Evolutionary conservation across 2,113 vertebrate genomes (phyloP).

Genomic region (Neopipo cinnamomea): DNA sequence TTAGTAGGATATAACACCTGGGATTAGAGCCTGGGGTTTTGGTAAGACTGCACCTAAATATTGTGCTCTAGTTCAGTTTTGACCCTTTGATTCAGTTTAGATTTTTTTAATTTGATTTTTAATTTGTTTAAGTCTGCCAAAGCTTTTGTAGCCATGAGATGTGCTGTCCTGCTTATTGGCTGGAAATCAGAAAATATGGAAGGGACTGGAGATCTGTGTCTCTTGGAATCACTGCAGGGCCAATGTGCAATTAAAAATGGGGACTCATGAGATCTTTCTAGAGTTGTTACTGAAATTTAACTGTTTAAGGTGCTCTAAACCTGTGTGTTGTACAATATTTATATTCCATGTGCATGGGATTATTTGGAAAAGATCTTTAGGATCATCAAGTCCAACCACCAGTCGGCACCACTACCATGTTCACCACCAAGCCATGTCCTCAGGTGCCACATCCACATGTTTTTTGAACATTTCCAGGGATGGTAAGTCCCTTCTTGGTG

Average conservation of each 20-base stretch:
- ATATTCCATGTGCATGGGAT: not conserved
- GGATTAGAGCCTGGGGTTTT: not conserved
- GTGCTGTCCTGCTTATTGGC: not conserved
- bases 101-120: not conserved
- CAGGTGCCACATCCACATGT: rapidly evolving
- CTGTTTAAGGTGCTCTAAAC: not conserved
- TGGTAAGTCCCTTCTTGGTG: not conserved
- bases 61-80: not conserved
- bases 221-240: not conserved
- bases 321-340: rapidly evolving
- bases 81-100: not conserved
- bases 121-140: not conserved
- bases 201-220: not conserved
- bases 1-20: not conserved
- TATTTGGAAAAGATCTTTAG: not conserved
- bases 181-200: not conserved
- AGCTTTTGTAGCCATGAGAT: not conserved
- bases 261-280: no score
- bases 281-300: not conserved
- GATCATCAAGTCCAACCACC: not conserved
- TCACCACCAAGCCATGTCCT: not conserved
- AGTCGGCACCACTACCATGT: rapidly evolving
- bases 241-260: not conserved
- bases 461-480: rapidly evolving
- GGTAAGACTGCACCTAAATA: not conserved